Conservation (phyloP, 2,797 vertebrate genomes). For the Stomatorhinus walkeri region DNA sequence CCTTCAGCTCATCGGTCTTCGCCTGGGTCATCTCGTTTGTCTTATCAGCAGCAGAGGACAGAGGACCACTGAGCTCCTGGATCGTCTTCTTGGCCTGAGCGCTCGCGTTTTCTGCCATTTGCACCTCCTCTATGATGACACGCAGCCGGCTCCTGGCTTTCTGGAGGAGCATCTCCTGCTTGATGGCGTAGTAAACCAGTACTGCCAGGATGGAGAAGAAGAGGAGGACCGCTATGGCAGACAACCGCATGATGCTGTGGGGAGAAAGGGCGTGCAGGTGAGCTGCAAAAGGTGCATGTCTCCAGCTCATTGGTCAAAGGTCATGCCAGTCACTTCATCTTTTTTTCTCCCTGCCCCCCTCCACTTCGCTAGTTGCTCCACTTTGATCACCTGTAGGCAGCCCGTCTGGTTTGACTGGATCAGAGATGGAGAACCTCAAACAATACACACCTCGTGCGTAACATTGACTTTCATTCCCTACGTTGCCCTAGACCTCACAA, state of each 20-base stretch:
- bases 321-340: neutral
- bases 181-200: slow-evolving; percentile 43
- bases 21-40: slow-evolving; percentile 29
- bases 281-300: neutral
- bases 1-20: neutral
- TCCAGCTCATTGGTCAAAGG: neutral
- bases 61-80: slow-evolving; percentile 16
- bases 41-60: neutral
- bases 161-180: slow-evolving; percentile 48
- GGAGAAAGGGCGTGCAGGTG: neutral
- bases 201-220: slow-evolving; percentile 31
- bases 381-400: neutral
- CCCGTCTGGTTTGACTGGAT: slow-evolving; percentile 8
- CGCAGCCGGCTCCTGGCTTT: neutral
- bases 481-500: neutral
- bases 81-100: slow-evolving; percentile 31
- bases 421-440: neutral
- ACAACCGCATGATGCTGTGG: slow-evolving; percentile 43
- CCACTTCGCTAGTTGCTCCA: neutral
- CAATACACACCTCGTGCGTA: neutral
- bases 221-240: slow-evolving; percentile 18
- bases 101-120: slow-evolving; percentile 43
- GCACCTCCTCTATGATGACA: slow-evolving; percentile 14
- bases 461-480: neutral
- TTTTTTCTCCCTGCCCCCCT: neutral